Base-by-base conservation (phyloP, 2,888 invertebrate species). In the Philereme transversata region DNA sequence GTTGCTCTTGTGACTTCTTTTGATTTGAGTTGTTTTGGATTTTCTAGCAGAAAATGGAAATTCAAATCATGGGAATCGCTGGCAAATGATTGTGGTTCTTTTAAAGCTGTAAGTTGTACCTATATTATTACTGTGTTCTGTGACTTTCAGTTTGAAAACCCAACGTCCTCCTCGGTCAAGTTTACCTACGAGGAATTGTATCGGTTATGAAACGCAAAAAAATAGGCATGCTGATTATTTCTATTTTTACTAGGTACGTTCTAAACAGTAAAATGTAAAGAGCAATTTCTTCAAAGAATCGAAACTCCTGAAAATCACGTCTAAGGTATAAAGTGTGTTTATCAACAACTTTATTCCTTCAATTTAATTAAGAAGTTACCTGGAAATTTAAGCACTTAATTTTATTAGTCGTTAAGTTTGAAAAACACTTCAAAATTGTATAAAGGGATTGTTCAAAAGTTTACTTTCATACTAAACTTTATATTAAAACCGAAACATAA, bases 391-490 rank as follows among this genome's bases (percentile, higher is more conserved):
- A 62, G 58, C 56, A 49, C 50, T 63, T 61, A 58, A 60, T 64
- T 67, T 55, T 55, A 64, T 67, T 64, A 64, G 60, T 60, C 41
- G 35, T 60, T 60, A 60, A 64, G 56, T 67, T 64, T 48, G 57
- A 48, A 51, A 60, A 64, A 57, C 56, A 62, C 50, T 64, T 67
- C 43, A 46, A 60, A 51, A 51, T 33, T 55, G 45, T 40, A 59
- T 47, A 46, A 51, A 60, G 41, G 45, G 41, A 50, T 35, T 49
- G 44, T 45, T 50, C n/a, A 50, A 41, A 9, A 46, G 47, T 44
- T 45, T n/a, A 51, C 50, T 41, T 55, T 34, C 34, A 38, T 41
- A 22, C 5, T 10, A 38, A 34, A 41, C 4, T 40, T 36, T 11
- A 1, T 6, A 36, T 36, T 44, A 4, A 41, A 33, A 40, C 40